Conservation (phyloP, 2,797 vertebrate species). For the Potorous gilbertii region DNA sequence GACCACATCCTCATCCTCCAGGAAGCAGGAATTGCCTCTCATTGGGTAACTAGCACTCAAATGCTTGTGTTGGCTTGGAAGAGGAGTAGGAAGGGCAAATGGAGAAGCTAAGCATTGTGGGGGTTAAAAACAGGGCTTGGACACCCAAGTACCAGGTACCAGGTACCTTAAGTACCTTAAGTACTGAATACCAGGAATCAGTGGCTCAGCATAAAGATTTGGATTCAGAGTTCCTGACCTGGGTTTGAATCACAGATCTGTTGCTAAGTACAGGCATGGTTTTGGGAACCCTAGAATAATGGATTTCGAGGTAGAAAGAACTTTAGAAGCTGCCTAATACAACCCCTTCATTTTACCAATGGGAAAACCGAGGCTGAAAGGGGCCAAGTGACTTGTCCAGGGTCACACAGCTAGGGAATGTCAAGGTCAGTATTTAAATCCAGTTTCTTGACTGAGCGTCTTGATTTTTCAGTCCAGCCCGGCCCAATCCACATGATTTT, state of each 20-base stretch:
- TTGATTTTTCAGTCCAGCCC: background rate
- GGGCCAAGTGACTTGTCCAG: background rate
- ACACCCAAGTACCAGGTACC: no score
- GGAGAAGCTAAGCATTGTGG: background rate
- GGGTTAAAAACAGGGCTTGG: background rate
- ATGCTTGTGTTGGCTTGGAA: background rate
- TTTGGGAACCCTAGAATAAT: background rate
- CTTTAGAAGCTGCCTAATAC: background rate
- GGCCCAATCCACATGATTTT: background rate
- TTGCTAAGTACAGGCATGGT: background rate
- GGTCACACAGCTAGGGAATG: background rate
- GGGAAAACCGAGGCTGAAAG: background rate
- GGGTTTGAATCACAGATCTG: background rate
- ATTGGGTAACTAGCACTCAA: background rate
- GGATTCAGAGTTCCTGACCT: background rate
- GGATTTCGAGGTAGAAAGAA: background rate
- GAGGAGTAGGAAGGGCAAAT: background rate
- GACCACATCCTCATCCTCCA: background rate
- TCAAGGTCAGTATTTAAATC: background rate
- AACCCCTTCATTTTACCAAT: background rate
- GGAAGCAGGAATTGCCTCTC: background rate
- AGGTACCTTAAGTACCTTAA: no score
- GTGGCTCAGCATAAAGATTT: background rate
- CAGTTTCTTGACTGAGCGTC: background rate
- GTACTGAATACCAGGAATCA: background rate